These are phyloP conservation scores for Bos indicus DNA, from an alignment of 2,113 vertebrate species.

Conservation along the genomic window DNA sequence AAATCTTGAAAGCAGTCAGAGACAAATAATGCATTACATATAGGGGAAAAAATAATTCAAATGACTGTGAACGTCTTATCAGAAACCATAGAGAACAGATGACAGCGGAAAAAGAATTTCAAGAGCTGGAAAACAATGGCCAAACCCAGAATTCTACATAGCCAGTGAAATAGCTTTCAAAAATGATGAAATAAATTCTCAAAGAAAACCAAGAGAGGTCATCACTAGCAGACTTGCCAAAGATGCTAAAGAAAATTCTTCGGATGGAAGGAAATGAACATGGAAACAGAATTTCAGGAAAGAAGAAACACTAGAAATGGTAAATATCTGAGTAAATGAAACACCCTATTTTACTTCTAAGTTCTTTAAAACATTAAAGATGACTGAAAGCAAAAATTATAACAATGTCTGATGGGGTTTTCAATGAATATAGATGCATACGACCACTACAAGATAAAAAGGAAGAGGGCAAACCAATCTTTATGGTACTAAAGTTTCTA, in stretches of 20 bases:
- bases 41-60: not conserved
- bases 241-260: not conserved
- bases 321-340: not conserved
- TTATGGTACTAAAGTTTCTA: not conserved
- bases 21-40: not conserved
- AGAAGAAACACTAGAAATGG: not conserved
- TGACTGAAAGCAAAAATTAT: not conserved
- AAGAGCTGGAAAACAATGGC: not conserved
- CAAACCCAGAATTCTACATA: not conserved
- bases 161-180: not conserved
- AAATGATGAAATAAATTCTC: not conserved
- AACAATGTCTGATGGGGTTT: not conserved
- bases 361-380: slow-evolving; percentile 19
- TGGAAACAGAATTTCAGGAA: not conserved
- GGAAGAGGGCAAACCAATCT: not conserved
- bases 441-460: not conserved
- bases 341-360: not conserved
- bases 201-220: not conserved
- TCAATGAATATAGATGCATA: not conserved
- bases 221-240: not conserved
- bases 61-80: not conserved
- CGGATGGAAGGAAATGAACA: not conserved
- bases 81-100: not conserved
- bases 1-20: not conserved
- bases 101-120: not conserved